Conservation (phyloP, 2,113 vertebrate genomes). For the Dunckerocampus dactyliophorus region DNA sequence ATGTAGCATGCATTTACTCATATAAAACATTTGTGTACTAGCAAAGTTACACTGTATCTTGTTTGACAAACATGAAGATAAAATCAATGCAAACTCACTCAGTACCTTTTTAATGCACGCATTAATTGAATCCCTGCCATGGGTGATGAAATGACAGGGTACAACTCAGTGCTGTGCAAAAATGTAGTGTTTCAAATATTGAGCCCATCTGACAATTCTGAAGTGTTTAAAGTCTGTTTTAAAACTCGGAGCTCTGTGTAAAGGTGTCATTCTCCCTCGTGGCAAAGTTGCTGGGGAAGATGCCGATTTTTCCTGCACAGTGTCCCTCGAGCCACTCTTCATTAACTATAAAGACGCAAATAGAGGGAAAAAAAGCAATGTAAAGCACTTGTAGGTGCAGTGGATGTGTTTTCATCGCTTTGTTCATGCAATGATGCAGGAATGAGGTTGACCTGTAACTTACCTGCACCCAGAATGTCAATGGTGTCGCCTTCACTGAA, state of each 20-base stretch:
- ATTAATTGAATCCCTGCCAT: too few relatives aligned
- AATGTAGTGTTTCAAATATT: too few relatives aligned
- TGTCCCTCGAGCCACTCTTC: constrained; percentile 86
- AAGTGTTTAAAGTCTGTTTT: not conserved
- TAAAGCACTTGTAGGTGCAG: not conserved
- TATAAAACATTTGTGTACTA: too few relatives aligned
- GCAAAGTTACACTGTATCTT: too few relatives aligned
- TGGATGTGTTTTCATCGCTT: not conserved
- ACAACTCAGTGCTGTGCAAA: too few relatives aligned
- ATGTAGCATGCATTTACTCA: too few relatives aligned
- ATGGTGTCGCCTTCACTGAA: constrained; percentile 83
- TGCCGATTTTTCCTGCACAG: constrained; percentile 76
- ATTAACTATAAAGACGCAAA: constrained; percentile 72
- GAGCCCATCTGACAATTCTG: not conserved
- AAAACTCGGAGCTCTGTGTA: not conserved
- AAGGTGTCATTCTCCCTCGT: constrained; percentile 47
- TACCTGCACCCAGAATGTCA: constrained; percentile 85
- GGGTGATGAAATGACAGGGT: too few relatives aligned
- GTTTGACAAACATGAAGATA: too few relatives aligned
- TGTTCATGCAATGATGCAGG: not conserved
- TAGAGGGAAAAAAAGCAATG: not conserved
- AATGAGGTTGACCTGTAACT: not conserved
- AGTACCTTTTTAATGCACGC: too few relatives aligned
- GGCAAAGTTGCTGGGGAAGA: constrained; percentile 87
- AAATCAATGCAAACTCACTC: too few relatives aligned